A percentile compares a stretch with the other conserved stretches of the same genome.
Evolutionary conservation across 2,113 vertebrate genomes (phyloP).

Genomic region (Poicephalus meyeri): DNA sequence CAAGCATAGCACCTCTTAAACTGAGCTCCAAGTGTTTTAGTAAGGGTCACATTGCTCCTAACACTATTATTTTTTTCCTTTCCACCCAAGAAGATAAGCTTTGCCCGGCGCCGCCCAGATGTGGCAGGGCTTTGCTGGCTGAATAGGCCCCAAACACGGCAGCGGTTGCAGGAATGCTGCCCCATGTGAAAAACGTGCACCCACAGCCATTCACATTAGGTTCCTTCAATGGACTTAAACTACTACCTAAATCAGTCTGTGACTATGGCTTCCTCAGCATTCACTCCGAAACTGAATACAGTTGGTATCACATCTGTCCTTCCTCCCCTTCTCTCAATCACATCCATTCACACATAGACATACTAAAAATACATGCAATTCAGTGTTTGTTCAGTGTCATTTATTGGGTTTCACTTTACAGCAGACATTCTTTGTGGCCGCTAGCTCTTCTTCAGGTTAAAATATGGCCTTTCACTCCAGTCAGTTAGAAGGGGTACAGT

Average conservation of each 20-base stretch:
- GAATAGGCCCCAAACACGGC: fast-evolving
- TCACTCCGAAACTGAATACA: not conserved
- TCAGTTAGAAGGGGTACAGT: not conserved
- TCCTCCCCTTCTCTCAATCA: not conserved
- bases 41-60: not conserved
- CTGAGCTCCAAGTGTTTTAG: not conserved
- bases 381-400: not conserved
- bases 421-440: not conserved
- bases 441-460: not conserved
- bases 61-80: not conserved
- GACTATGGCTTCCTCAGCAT: not conserved
- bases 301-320: not conserved
- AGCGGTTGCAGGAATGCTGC: not conserved
- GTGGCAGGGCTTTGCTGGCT: not conserved
- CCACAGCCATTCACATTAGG: not conserved
- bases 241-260: not conserved
- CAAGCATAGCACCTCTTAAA: not conserved
- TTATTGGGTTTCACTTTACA: not conserved
- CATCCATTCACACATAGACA: not conserved
- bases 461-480: not conserved
- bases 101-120: no score
- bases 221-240: not conserved
- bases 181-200: fast-evolving
- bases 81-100: not conserved
- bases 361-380: not conserved